These are phyloP conservation scores for Clamator glandarius DNA, from an alignment of 2,797 vertebrate genomes.

Conservation along the genomic window DNA sequence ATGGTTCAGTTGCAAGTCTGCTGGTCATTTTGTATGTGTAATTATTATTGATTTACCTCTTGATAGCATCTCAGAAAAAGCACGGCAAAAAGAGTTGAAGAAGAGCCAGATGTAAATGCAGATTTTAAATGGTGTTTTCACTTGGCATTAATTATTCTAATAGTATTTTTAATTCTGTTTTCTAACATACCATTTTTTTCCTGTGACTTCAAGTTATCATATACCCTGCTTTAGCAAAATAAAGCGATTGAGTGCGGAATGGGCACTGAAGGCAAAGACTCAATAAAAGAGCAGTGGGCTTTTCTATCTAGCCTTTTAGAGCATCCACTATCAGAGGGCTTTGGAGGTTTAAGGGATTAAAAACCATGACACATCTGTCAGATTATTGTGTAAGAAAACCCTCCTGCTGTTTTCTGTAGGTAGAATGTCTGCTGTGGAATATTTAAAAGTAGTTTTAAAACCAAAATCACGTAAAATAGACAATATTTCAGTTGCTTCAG, in stretches of 20 bases:
- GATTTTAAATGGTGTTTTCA: not conserved
- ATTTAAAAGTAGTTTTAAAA: slow-evolving; percentile 48
- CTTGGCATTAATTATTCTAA: slow-evolving; percentile 17
- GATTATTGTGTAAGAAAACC: slow-evolving; percentile 82
- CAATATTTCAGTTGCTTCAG: slow-evolving; percentile 14
- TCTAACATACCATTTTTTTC: not conserved
- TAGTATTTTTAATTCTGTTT: slow-evolving; percentile 47
- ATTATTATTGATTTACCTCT: slow-evolving; percentile 68
- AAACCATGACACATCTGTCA: slow-evolving; percentile 84
- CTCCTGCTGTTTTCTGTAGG: slow-evolving; percentile 75
- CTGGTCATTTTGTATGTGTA: slow-evolving; percentile 43
- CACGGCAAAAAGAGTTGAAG: not conserved
- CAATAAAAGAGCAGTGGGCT: slow-evolving; percentile 83
- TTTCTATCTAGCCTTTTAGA: slow-evolving; percentile 82
- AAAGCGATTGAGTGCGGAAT: slow-evolving; percentile 62
- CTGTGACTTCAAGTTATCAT: slow-evolving; percentile 61
- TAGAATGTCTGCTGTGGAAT: slow-evolving; percentile 62
- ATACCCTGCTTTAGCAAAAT: slow-evolving; percentile 56
- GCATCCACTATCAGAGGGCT: slow-evolving; percentile 80
- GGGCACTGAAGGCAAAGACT: slow-evolving; percentile 74
- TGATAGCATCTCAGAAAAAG: not conserved
- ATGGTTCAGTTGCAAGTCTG: slow-evolving; percentile 43
- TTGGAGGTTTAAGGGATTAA: slow-evolving; percentile 84
- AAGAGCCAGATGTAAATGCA: not conserved
- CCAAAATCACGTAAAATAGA: not conserved